A percentile compares a stretch with the other conserved stretches of the same genome.
These are phyloP conservation scores for Kryptolebias marmoratus DNA, from an alignment of 2,113 vertebrate genomes.

Conservation along the genomic window DNA sequence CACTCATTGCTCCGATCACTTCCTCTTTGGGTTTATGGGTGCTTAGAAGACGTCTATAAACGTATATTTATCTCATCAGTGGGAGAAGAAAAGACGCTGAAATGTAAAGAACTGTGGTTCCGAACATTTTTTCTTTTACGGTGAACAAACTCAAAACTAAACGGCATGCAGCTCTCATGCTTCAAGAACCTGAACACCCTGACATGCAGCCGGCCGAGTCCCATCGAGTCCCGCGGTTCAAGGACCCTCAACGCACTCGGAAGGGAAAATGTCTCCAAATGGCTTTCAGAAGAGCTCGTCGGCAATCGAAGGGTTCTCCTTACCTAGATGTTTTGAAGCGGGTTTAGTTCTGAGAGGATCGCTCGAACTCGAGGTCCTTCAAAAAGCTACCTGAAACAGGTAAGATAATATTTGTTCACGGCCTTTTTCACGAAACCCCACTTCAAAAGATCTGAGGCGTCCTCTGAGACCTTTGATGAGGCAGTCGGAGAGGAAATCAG, in stretches of 20 bases:
- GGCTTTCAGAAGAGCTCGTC: slow-evolving; percentile 76
- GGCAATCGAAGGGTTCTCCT: neutral
- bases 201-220: slow-evolving; percentile 70
- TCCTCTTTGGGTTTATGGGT: too few species aligned
- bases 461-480: too few species aligned
- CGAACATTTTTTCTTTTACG: slow-evolving; percentile 39
- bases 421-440: too few species aligned
- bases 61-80: neutral
- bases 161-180: slow-evolving; percentile 78
- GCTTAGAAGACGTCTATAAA: neutral
- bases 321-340: too few species aligned
- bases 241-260: slow-evolving; percentile 48
- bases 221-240: slow-evolving; percentile 54
- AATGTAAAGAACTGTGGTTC: slow-evolving; percentile 39
- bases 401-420: too few species aligned
- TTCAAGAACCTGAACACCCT: slow-evolving; percentile 47
- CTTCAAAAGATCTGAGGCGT: too few species aligned
- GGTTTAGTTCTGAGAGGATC: too few species aligned
- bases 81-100: neutral
- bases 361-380: too few species aligned
- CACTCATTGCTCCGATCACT: too few species aligned
- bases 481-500: too few species aligned
- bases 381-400: too few species aligned
- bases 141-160: slow-evolving; percentile 27
- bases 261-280: slow-evolving; percentile 55